phyloP scores from a whole-genome alignment of 2,113 vertebrate genomes.

The Colinus virginianus region DNA sequence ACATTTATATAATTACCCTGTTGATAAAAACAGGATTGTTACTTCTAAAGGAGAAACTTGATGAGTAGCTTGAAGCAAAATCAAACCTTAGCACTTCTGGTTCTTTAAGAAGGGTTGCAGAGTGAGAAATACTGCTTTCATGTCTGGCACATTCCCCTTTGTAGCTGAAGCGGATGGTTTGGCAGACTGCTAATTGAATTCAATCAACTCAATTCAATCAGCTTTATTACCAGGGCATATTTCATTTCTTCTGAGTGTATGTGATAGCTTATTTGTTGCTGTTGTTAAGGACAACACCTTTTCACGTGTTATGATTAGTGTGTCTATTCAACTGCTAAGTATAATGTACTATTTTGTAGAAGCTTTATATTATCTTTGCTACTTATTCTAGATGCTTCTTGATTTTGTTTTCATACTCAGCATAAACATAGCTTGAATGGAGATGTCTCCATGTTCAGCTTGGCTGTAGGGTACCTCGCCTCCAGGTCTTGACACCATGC shows the following conservation, averaged over 20 bases:
- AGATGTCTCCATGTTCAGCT: neutral
- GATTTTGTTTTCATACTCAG: neutral
- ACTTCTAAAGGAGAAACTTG: neutral
- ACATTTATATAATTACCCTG: neutral
- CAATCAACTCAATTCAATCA: neutral
- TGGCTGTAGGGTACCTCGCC: neutral
- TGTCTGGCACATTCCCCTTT: neutral
- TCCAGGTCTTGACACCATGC: rapidly evolving
- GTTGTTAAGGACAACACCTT: neutral
- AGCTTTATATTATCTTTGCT: neutral
- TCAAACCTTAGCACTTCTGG: neutral
- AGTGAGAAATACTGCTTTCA: neutral
- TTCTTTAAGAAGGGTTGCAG: neutral
- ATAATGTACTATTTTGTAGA: neutral
- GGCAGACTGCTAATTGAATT: neutral
- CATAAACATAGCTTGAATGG: neutral
- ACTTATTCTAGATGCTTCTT: neutral
- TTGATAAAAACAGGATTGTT: neutral
- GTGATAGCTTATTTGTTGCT: too few species aligned
- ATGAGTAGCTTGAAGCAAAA: neutral
- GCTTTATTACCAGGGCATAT: neutral
- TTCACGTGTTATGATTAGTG: neutral
- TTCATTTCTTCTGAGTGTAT: neutral
- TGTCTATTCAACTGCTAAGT: neutral
- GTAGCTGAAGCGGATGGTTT: neutral